These are phyloP conservation scores for Ornithorhynchus anatinus DNA, from an alignment of 2,113 vertebrate genomes.

Conservation along the genomic window DNA sequence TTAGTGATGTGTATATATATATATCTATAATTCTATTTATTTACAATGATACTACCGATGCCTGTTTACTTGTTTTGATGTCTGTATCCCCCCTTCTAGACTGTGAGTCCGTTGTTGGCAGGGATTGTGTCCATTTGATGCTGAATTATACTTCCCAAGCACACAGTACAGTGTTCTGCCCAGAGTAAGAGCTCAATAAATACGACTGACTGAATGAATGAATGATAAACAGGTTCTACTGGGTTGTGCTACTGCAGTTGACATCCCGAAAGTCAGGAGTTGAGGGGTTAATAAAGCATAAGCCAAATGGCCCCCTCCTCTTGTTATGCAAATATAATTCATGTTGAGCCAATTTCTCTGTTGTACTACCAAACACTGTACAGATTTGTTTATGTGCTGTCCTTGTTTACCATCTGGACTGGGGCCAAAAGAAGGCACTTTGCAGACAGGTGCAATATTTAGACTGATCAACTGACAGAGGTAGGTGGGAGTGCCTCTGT, in stretches of 20 bases:
- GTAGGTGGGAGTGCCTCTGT: slow-evolving; percentile 17
- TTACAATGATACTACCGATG: too few species aligned
- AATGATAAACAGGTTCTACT: neutral
- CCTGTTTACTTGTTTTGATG: too few species aligned
- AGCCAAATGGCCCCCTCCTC: neutral
- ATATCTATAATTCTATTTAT: too few species aligned
- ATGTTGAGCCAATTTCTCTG: neutral
- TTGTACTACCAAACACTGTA: slow-evolving; percentile 28
- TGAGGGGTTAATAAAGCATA: neutral
- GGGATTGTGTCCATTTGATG: too few species aligned
- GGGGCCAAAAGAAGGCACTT: slow-evolving; percentile 26
- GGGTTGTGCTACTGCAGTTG: neutral
- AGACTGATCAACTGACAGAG: slow-evolving; percentile 11
- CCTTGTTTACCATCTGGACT: slow-evolving; percentile 15
- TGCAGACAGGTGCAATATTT: slow-evolving; percentile 16
- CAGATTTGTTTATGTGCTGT: slow-evolving; percentile 24
- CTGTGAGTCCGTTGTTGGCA: too few species aligned
- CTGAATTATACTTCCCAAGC: too few species aligned
- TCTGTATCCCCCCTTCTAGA: too few species aligned
- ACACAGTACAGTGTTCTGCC: too few species aligned
- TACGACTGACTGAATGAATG: neutral
- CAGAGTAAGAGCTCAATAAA: too few species aligned
- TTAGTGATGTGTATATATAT: too few species aligned
- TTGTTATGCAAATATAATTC: fast-evolving
- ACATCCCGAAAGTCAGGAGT: neutral